A percentile compares a stretch with the other conserved stretches of the same genome.
Evolutionary conservation across 2,888 invertebrate genomes (phyloP).

Genomic region (Noctua janthina): DNA sequence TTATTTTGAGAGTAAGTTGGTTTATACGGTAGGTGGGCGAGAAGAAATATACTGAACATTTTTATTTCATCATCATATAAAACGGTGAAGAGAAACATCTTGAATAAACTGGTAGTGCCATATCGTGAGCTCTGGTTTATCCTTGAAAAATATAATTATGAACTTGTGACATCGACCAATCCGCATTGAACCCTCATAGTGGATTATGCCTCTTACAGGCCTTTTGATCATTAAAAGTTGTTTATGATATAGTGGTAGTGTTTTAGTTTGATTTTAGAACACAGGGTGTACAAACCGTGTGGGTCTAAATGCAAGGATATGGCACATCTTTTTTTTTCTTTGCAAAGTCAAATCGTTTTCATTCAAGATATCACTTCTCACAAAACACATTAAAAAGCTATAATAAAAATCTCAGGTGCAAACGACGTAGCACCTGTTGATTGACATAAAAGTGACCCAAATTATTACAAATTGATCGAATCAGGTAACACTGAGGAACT

Average conservation of each 20-base stretch:
- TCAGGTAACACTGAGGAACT: slow-evolving; percentile 18
- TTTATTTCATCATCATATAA: background rate
- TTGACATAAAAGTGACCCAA: slow-evolving; percentile 4
- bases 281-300: background rate
- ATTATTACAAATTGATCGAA: slow-evolving; percentile 33
- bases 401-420: background rate
- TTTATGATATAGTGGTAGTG: background rate
- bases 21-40: background rate
- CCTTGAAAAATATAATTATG: background rate
- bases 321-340: background rate
- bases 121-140: background rate
- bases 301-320: background rate
- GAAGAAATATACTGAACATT: background rate
- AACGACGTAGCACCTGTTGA: background rate
- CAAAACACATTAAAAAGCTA: background rate
- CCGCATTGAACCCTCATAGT: background rate
- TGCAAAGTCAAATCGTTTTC: background rate
- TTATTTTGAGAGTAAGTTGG: slow-evolving; percentile 43
- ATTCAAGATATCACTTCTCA: background rate
- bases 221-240: background rate
- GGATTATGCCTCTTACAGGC: background rate
- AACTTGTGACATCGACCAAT: background rate
- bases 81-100: background rate
- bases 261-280: background rate
- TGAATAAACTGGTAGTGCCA: background rate